Evolutionary conservation across 2,113 vertebrate species (phyloP).

Genomic region (Rafetus swinhoei): DNA sequence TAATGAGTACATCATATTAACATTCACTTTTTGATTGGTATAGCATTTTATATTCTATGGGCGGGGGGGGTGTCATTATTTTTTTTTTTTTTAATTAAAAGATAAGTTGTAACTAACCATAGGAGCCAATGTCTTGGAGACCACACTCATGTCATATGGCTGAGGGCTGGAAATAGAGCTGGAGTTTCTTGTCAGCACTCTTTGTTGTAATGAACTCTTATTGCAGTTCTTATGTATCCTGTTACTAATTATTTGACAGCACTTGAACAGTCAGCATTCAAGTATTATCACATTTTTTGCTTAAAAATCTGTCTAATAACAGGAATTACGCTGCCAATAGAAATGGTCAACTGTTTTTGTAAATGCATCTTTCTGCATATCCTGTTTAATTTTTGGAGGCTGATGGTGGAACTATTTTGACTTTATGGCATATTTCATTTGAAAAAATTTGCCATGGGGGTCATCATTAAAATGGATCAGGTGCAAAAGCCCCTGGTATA

Average conservation of each 20-base stretch:
- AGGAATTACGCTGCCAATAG: neutral
- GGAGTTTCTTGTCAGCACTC: neutral
- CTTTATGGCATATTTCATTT: neutral
- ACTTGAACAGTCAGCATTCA: neutral
- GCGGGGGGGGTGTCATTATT: neutral
- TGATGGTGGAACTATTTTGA: neutral
- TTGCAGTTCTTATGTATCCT: neutral
- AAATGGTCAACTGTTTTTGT: neutral
- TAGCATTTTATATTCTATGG: neutral
- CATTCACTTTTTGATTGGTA: fast-evolving
- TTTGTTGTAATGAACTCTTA: neutral
- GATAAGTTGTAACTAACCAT: neutral
- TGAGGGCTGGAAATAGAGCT: neutral
- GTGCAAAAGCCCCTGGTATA: neutral
- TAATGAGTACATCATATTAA: neutral
- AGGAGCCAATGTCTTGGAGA: neutral
- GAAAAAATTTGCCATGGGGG: neutral
- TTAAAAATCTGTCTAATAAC: neutral
- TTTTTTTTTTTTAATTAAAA: neutral
- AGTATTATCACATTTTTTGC: neutral
- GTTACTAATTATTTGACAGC: neutral
- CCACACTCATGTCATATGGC: neutral
- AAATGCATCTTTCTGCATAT: neutral
- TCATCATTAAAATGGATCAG: neutral
- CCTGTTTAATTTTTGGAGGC: neutral